Evolutionary conservation across 1,140 invertebrate species (phyloP), one percentile per base, ranked within the genome.

Genomic region (Stegodyphus dumicola): DNA sequence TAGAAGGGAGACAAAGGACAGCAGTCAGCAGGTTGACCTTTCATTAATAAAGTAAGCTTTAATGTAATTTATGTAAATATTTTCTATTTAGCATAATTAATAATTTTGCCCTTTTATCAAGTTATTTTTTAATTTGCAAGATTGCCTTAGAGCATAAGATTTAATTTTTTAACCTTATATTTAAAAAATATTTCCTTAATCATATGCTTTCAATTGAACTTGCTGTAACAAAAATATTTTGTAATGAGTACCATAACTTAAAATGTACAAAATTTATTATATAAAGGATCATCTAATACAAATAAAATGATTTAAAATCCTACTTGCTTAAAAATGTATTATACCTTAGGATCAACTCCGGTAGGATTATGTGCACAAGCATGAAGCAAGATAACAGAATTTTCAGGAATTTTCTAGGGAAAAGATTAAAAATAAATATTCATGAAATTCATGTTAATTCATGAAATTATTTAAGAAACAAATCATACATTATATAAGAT

Each of bases 321-420:
- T 33, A 33, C 33, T 33, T 33, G 33, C 33, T 33, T 33, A 15
- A 60, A 60, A 60, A 60, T 60, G 5, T 15, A 60, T 15, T 60
- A 56, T 70, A 88, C 88, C 56, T 93, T 95, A n/a, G 96, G 96
- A 92, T 98, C 96, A 54, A 99, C 97, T 71, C 98, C 98, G 74
- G 98, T 99, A 10, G 99, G 99, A 92, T 99, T 99, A 91, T 99
- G 99, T 53, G 99, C 99, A 92, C 98, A 99, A 13, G 98, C 97
- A 91, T 99, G 98, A 6, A 99, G 91, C 66, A 99, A 92, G 89
- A 99, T 95, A 51, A 99, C 94, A 7, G 98, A 96, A 81, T 94
- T 94, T 89, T 98, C 95, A 7, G 98, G 98, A 76, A 98, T 97
- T 93, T 97, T 96, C 94, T 97, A 90, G 48, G 92, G 92, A 89